A percentile compares a stretch with the other conserved stretches of the same genome.
These are phyloP conservation scores for Myoxocephalus aenaeus DNA, from an alignment of 2,797 vertebrate species.

Conservation along the genomic window DNA sequence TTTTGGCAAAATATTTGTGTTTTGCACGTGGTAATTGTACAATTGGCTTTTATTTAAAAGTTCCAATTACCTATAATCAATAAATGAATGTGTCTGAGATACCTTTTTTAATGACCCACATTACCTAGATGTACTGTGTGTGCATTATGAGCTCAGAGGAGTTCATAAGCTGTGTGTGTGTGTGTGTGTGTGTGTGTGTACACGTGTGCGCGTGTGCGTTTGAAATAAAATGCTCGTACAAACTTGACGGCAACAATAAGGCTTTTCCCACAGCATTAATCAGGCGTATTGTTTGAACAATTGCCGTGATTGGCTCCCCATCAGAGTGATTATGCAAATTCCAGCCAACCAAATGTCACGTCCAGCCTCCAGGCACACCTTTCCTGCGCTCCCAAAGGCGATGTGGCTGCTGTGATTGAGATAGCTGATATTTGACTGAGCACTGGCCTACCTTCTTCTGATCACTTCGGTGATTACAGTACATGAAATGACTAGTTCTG, in stretches of 20 bases:
- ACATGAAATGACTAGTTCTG: constrained; percentile 82
- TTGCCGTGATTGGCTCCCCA: constrained; percentile 80
- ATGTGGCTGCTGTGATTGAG: constrained; percentile 73
- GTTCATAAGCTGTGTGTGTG: constrained; percentile 2
- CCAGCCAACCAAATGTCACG: constrained; percentile 83
- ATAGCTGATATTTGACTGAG: constrained; percentile 81
- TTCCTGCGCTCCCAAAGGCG: constrained; percentile 62
- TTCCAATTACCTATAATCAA: constrained; percentile 14
- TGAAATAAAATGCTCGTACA: constrained; percentile 64
- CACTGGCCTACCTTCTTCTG: constrained; percentile 73
- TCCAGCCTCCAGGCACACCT: constrained; percentile 75
- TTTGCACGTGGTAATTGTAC: constrained; percentile 1
- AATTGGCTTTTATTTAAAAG: constrained; percentile 7
- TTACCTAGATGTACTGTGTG: neutral
- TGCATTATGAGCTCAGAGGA: constrained; percentile 32
- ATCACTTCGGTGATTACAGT: constrained; percentile 79
- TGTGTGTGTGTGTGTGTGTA: constrained; percentile 36
- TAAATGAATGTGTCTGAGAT: constrained; percentile 1
- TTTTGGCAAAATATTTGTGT: neutral
- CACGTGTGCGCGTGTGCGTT: constrained; percentile 45
- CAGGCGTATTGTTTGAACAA: constrained; percentile 83
- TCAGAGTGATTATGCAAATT: constrained; percentile 85
- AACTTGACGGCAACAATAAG: constrained; percentile 80
- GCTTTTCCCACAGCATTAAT: constrained; percentile 81
- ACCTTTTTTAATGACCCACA: constrained; percentile 1